Percentiles rank a stretch among this genome's conserved stretches.
Conservation (phyloP, 1,140 invertebrate species). For the Brachionus asplanchnoidis region DNA sequence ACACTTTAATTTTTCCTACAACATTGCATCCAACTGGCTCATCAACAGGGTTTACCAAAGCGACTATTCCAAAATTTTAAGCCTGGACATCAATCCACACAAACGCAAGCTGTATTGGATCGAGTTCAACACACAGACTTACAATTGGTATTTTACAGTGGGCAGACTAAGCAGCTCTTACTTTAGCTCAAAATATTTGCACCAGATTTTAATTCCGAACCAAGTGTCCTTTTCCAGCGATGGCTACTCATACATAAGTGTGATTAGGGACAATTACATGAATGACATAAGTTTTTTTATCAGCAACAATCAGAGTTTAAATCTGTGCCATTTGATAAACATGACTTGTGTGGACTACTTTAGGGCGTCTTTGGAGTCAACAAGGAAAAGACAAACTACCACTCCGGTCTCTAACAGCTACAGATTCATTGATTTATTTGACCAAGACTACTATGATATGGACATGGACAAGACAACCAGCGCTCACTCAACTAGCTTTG, state of each 20-base stretch:
- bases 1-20: background rate
- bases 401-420: background rate
- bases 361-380: background rate
- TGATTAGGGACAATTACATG: slow-evolving; percentile 3
- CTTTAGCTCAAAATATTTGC: background rate
- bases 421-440: background rate
- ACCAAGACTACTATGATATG: background rate
- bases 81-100: background rate
- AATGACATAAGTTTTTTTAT: slow-evolving; percentile 36
- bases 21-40: slow-evolving; percentile 14
- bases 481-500: background rate
- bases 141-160: background rate
- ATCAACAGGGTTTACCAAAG: background rate
- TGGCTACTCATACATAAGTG: slow-evolving; percentile 15
- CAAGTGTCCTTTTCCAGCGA: background rate
- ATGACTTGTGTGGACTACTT: slow-evolving; percentile 39
- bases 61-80: slow-evolving; percentile 4
- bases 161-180: background rate
- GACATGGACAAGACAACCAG: background rate
- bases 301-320: slow-evolving; percentile 30
- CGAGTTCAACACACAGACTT: background rate
- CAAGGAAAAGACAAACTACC: background rate
- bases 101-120: slow-evolving; percentile 22
- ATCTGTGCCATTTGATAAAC: slow-evolving; percentile 11
- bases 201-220: slow-evolving; percentile 13